Conservation (phyloP, 2,888 invertebrate genomes). For the Stenchaetothrips biformis region DNA sequence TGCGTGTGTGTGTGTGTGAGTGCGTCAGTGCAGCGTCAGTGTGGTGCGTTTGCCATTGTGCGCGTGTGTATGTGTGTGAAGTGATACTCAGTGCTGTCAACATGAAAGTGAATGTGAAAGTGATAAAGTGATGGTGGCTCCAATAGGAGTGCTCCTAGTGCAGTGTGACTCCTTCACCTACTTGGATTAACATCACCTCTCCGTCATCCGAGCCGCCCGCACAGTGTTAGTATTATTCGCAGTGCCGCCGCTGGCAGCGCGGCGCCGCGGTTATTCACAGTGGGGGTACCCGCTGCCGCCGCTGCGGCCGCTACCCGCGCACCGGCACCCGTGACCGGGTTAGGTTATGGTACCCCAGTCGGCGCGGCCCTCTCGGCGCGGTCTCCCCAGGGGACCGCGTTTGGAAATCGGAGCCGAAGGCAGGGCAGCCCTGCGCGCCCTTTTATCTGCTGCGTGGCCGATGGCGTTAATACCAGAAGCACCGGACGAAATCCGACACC, state of each 20-base stretch:
- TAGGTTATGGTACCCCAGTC: neutral
- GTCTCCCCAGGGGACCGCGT: too few species aligned
- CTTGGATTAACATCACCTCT: slow-evolving; percentile 7
- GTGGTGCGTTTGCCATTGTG: neutral
- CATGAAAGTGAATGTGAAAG: too few species aligned
- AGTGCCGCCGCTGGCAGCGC: neutral
- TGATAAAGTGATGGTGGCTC: too few species aligned
- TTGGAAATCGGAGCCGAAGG: too few species aligned
- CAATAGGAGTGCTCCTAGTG: too few species aligned
- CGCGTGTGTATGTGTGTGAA: too few species aligned
- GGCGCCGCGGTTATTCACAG: neutral
- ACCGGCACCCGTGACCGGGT: neutral
- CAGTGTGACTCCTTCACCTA: neutral
- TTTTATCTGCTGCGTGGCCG: neutral
- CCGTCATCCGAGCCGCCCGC: neutral
- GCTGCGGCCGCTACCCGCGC: neutral
- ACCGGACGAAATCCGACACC: neutral
- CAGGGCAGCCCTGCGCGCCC: too few species aligned
- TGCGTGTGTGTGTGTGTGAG: neutral
- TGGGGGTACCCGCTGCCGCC: neutral
- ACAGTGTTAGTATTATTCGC: slow-evolving; percentile 5
- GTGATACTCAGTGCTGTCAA: too few species aligned
- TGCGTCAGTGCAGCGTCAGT: neutral
- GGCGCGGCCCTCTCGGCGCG: too few species aligned
- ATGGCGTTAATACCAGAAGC: neutral